Conservation (phyloP, 2,888 invertebrate species). For the Ethmia dodecea region DNA sequence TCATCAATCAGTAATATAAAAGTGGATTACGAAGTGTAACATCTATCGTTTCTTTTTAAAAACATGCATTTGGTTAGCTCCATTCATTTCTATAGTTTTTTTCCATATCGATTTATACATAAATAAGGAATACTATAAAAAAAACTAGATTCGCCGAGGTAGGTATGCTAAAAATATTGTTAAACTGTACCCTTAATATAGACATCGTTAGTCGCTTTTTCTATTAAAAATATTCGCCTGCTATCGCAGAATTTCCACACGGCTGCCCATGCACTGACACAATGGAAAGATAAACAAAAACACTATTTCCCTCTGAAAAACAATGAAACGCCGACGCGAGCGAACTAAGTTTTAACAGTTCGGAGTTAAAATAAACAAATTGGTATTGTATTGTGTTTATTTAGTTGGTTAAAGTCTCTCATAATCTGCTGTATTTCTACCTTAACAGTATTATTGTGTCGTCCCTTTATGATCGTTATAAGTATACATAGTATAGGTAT, state of each 20-base stretch:
- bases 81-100: constrained; percentile 32
- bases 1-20: constrained; percentile 53
- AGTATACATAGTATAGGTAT: too few species aligned
- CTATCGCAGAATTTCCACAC: constrained; percentile 68
- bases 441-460: too few species aligned
- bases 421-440: too few species aligned
- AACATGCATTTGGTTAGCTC: too few species aligned
- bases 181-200: too few species aligned
- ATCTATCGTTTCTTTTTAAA: too few species aligned
- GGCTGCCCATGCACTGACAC: constrained; percentile 52
- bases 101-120: too few species aligned
- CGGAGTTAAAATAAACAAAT: constrained; percentile 5
- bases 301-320: constrained; percentile 41
- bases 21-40: too few species aligned
- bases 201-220: constrained; percentile 37
- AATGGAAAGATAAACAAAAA: constrained; percentile 63
- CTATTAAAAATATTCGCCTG: constrained; percentile 55
- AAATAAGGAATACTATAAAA: too few species aligned
- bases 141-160: neutral
- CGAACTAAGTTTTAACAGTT: constrained; percentile 10
- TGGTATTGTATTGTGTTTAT: constrained; percentile 2
- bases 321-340: constrained; percentile 24
- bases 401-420: constrained; percentile 2
- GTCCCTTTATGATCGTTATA: too few species aligned
- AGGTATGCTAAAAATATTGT: neutral